Base-by-base conservation (phyloP, 1,140 invertebrate species). In the Drosophila murphyi region DNA sequence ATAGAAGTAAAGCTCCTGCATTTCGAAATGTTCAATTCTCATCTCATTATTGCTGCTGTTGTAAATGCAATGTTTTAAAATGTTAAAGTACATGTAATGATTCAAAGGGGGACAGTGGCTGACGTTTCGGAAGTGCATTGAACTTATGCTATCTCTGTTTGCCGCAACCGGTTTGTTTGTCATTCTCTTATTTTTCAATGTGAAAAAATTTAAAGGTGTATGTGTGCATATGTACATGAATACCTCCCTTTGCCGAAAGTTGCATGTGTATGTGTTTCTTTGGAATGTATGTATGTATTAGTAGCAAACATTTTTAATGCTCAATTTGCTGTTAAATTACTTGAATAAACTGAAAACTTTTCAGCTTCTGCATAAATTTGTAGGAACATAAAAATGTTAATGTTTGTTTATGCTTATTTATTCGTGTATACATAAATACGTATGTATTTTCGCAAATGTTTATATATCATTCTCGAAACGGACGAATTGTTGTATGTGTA, bases 71-170 rank as follows among this genome's bases (percentile, higher is more conserved):
- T 20, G 20, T 20, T 20, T 20, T 20, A 20, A 72, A 83, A 75
- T 74, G 54, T 63, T 63, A 35, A 59, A 55, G 37, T n/a, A 8
- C 12, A 20, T 20, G 20, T 20, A 20, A 20, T 20, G 20, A 20
- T 20, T 39, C 37, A 52, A 32, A 4, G 12, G 64, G 48, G 60
- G 67, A 69, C 61, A 50, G 56, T 31, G 20, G 20, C 20, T 68
- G 55, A 57, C 37, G 52, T 35, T 72, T 65, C 50, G 51, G 56
- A 75, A 57, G 83, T 80, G 64, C 83, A 83, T 69, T 88, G 80
- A 88, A 88, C 83, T 72, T 48, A 50, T 50, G 75, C 75, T 56
- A 29, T 67, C 48, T 72, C 55, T 56, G 43, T 56, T 72, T 69
- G 68, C 1, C 47, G 51, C 41, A 43, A 32, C 50, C 50, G 32